Conservation (phyloP, 2,797 vertebrate genomes). For the Poecilia wingei region DNA sequence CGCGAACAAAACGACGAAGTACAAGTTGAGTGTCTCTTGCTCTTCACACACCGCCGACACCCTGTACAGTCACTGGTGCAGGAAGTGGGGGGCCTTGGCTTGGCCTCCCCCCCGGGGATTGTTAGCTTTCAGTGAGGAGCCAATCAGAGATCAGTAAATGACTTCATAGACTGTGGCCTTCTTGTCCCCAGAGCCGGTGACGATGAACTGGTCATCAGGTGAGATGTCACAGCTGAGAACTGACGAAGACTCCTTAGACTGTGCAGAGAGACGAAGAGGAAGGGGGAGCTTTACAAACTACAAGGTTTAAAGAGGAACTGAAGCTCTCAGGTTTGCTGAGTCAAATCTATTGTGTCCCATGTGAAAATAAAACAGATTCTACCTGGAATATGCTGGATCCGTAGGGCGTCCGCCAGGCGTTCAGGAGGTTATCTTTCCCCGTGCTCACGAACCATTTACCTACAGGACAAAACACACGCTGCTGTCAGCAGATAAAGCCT, state of each 20-base stretch:
- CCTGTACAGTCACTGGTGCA: conserved; percentile 75
- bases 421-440: conserved; percentile 87
- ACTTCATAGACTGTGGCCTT: conserved; percentile 94
- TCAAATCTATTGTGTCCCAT: background rate
- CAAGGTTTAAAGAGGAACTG: background rate
- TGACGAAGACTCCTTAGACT: conserved; percentile 87
- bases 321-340: background rate
- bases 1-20: conserved; percentile 76
- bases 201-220: conserved; percentile 84
- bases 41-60: conserved; percentile 60
- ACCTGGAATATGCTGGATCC: conserved; percentile 85
- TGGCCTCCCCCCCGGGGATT: conserved; percentile 30
- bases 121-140: conserved; percentile 38
- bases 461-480: conserved; percentile 61
- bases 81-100: conserved; percentile 44
- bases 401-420: conserved; percentile 87
- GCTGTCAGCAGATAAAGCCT: conserved; percentile 56
- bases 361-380: background rate
- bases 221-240: conserved; percentile 89
- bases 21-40: conserved; percentile 67
- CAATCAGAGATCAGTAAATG: conserved; percentile 84
- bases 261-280: conserved; percentile 23
- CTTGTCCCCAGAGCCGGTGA: conserved; percentile 89
- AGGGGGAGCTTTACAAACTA: background rate
- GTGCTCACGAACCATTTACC: conserved; percentile 85